phyloP scores from a whole-genome alignment of 2,888 invertebrate genomes.

The Salpingus planirostris region DNA sequence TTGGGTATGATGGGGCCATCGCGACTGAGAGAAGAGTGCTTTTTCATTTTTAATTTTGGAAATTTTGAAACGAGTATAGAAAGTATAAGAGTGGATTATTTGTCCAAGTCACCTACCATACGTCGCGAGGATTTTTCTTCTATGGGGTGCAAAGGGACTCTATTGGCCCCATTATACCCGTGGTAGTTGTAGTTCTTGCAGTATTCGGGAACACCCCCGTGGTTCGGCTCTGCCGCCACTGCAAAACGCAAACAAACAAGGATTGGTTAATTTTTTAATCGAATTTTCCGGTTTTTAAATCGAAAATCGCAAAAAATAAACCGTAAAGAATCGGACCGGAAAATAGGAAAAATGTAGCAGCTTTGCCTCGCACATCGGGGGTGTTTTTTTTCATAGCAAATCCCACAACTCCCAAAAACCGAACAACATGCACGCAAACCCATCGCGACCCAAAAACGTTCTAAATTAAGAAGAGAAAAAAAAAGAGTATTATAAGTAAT shows the following conservation, averaged over 20 bases:
- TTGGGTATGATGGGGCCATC: conserved; percentile 33
- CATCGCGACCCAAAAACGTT: too few species aligned
- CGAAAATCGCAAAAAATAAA: too few species aligned
- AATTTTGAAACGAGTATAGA: too few species aligned
- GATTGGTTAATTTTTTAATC: too few species aligned
- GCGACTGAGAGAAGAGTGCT: not conserved
- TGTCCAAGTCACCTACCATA: conserved; percentile 60
- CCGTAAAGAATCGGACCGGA: too few species aligned
- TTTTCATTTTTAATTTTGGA: too few species aligned
- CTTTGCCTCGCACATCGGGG: conserved; percentile 42
- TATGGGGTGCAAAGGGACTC: conserved; percentile 49
- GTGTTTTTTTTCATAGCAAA: conserved; percentile 34
- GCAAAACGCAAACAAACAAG: conserved; percentile 47
- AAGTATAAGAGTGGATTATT: too few species aligned
- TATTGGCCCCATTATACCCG: conserved; percentile 57
- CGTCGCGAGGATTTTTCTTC: conserved; percentile 58
- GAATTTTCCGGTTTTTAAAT: too few species aligned
- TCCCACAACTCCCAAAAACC: too few species aligned
- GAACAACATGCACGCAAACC: too few species aligned
- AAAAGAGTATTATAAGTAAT: too few species aligned
- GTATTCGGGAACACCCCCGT: conserved; percentile 74
- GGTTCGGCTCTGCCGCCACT: conserved; percentile 75
- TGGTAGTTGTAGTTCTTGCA: conserved; percentile 72
- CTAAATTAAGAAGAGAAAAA: too few species aligned
- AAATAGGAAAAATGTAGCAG: conserved; percentile 39